phyloP scores from a whole-genome alignment of 2,797 vertebrate species.

The Peromyscus nudipes region DNA sequence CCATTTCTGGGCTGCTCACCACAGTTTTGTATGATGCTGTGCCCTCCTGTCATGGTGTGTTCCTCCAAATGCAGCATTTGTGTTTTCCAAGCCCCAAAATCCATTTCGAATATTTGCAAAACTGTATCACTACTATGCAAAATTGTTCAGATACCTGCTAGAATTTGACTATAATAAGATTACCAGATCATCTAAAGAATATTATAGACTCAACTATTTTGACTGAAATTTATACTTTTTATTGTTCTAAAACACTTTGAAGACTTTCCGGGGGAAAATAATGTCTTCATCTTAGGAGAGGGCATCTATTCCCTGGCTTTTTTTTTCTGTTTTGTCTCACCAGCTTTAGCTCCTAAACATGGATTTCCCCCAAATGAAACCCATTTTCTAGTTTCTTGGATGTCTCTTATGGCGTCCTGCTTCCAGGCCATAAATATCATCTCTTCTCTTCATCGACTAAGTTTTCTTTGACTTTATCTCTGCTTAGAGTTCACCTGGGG shows the following conservation, averaged over 20 bases:
- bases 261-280: not conserved
- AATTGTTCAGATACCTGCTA: not conserved
- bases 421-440: not conserved
- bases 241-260: not conserved
- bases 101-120: not conserved
- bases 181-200: not conserved
- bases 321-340: not conserved
- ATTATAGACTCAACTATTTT: not conserved
- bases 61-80: not conserved
- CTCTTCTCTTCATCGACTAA: not conserved
- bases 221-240: not conserved
- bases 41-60: not conserved
- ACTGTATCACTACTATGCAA: not conserved
- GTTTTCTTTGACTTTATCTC: not conserved
- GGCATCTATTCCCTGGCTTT: not conserved
- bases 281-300: not conserved
- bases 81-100: not conserved
- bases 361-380: not conserved
- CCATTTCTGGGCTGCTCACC: not conserved
- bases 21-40: not conserved
- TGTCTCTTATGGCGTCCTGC: not conserved
- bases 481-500: conserved; percentile 42
- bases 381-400: not conserved
- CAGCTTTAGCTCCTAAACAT: not conserved
- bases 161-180: not conserved